phyloP scores from a whole-genome alignment of 2,113 vertebrate species.

The Crocuta crocuta region DNA sequence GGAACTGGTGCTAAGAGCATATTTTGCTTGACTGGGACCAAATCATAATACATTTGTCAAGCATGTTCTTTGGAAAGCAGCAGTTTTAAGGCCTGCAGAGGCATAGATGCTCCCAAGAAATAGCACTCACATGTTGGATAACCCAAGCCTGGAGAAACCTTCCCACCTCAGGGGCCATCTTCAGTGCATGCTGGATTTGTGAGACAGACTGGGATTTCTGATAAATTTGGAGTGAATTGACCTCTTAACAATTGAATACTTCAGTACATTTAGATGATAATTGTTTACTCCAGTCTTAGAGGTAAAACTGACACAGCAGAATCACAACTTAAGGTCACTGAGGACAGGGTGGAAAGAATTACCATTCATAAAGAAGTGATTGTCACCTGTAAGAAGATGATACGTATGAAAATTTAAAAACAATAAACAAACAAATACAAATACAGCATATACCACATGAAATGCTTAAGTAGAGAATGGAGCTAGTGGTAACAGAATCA shows the following conservation, averaged over 20 bases:
- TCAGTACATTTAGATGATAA: background rate
- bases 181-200: background rate
- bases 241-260: background rate
- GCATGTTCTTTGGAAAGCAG: conserved; percentile 51
- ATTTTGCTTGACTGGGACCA: conserved; percentile 47
- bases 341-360: background rate
- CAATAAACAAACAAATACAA: background rate
- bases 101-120: conserved; percentile 57
- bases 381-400: background rate
- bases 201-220: background rate
- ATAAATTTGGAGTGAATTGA: background rate
- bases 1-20: conserved; percentile 82
- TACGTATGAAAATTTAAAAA: background rate
- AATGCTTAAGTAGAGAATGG: background rate
- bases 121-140: background rate
- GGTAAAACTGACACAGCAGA: background rate
- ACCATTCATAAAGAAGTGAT: background rate
- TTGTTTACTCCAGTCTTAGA: background rate
- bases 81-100: conserved; percentile 22
- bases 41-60: background rate
- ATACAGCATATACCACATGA: background rate
- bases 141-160: conserved; percentile 37
- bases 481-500: background rate
- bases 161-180: background rate
- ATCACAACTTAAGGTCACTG: background rate